Base-by-base conservation (phyloP, 2,797 vertebrate genomes). In the Pampus argenteus region DNA sequence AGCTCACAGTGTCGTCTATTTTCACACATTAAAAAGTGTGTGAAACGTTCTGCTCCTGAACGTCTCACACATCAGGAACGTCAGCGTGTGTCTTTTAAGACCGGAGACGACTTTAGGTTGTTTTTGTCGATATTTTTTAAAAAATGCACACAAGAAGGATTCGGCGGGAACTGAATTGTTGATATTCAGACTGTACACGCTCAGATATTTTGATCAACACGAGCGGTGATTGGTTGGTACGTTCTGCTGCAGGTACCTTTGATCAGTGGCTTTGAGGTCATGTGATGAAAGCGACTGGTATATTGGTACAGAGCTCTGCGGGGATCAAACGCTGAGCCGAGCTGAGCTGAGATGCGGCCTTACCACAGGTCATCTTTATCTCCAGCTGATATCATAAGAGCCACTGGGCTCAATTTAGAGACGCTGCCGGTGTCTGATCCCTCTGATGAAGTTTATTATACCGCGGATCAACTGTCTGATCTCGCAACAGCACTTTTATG, bases 261-360 rank as follows among this genome's bases (percentile, higher is more conserved):
- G 79, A 87, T 87, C 66, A 25, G 29, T 14, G 25, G 67, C 63
- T 85, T 55, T 58, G 64, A 76, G 59, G 66, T 69, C 79, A 62
- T 61, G 74, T 68, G 76, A 79, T 80, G 66, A 80, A 77, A 86
- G 66, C 50, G 49, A 10, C 66, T 57, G 14, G 13, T 17, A 54
- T 77, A 70, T 40, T 20, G 64, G 56, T 51, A 6, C 51, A 8
- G 52, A 70, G 49, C 48, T 8, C 31, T 25, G 31, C 5, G 0
- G 49, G 59, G 84, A 83, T 85, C 84, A 82, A 78, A 81, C 62
- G 1, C 26, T 11, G 56, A 79, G 62, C 38, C 0, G 25, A 55
- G 66, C 55, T 0, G 1, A 56, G 57, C 52, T 2, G 54, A 71
- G 49, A 18, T 28, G 49, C 10, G 0, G 20, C 63, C 38, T n/a